Percentiles rank a stretch among this genome's conserved stretches.
Conservation (phyloP, 2,113 vertebrate species). For the Arenaria interpres region DNA sequence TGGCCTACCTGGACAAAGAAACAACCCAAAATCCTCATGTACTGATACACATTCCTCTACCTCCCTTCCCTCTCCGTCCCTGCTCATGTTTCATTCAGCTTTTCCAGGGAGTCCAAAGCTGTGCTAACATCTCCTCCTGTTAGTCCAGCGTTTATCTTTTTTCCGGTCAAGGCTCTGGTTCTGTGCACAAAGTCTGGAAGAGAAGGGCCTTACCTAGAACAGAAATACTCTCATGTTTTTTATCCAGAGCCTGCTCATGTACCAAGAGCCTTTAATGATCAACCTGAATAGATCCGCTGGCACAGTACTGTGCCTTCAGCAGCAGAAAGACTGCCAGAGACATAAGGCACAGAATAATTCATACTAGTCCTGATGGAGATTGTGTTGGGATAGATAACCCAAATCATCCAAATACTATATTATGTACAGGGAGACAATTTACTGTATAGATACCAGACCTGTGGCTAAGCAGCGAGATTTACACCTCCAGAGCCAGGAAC, state of each 20-base stretch:
- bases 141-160: background rate
- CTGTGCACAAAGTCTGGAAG: background rate
- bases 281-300: background rate
- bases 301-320: background rate
- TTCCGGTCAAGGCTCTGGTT: background rate
- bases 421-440: background rate
- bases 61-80: background rate
- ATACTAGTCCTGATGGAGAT: background rate
- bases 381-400: background rate
- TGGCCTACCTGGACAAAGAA: background rate
- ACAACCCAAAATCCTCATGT: background rate
- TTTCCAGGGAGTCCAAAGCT: background rate
- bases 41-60: background rate
- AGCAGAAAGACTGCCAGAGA: background rate
- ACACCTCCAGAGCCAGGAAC: background rate
- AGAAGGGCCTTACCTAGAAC: background rate
- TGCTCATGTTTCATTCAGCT: background rate
- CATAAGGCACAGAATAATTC: background rate
- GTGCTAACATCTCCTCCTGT: background rate
- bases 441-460: background rate
- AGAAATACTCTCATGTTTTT: background rate
- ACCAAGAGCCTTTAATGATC: background rate
- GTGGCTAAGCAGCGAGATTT: background rate
- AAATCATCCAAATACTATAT: background rate
- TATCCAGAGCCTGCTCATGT: background rate